Percentiles rank a stretch among this genome's conserved stretches.
Conservation (phyloP, 2,888 invertebrate species). For the Metacarcinus magister region DNA sequence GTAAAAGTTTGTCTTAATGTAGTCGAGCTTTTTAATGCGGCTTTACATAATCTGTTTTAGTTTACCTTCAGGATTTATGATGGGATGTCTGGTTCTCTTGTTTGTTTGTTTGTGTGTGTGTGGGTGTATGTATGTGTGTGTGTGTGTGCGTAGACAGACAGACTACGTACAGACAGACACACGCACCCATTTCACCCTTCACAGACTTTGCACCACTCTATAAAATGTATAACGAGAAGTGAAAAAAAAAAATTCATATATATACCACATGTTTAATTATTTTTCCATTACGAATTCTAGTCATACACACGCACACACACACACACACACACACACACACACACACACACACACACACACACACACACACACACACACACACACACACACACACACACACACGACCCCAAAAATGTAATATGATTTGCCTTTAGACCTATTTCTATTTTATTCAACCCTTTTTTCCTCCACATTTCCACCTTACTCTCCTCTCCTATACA, state of each 20-base stretch:
- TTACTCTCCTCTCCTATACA: not conserved
- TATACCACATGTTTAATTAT: not conserved
- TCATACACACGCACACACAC: not conserved
- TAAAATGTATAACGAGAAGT: not conserved
- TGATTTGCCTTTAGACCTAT: not conserved
- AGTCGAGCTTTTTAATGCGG: too few relatives aligned
- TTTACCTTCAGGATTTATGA: too few relatives aligned
- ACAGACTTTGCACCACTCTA: too few relatives aligned
- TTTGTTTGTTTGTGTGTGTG: too few relatives aligned
- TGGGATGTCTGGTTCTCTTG: too few relatives aligned
- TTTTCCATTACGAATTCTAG: not conserved
- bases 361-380: conserved; percentile 37
- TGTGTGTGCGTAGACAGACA: too few relatives aligned
- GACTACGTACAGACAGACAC: too few relatives aligned
- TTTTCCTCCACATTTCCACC: not conserved
- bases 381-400: too few relatives aligned
- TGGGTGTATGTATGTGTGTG: too few relatives aligned
- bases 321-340: not conserved
- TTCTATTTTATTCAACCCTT: not conserved
- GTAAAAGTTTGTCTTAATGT: too few relatives aligned
- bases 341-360: conserved; percentile 39
- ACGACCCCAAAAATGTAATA: not conserved
- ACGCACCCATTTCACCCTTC: too few relatives aligned
- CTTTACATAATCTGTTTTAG: too few relatives aligned
- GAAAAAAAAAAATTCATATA: not conserved